These are phyloP conservation scores for Oncorhynchus tshawytscha DNA, from an alignment of 2,113 vertebrate species.

Conservation along the genomic window DNA sequence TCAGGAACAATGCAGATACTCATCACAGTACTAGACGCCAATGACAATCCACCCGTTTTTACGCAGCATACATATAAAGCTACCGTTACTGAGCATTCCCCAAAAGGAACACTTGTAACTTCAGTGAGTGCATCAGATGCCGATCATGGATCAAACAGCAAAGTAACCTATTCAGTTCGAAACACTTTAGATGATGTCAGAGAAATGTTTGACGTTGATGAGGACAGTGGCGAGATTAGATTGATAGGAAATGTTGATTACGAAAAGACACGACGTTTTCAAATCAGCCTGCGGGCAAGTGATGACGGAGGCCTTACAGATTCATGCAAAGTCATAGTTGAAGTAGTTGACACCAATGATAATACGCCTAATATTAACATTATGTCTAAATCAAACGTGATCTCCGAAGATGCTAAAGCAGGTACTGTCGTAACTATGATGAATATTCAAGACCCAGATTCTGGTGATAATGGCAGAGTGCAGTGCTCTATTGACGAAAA, in stretches of 20 bases:
- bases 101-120: conserved; percentile 33
- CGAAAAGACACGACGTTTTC: conserved; percentile 62
- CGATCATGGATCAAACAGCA: conserved; percentile 70
- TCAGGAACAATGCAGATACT: conserved; percentile 38
- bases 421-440: conserved; percentile 54
- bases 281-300: conserved; percentile 67
- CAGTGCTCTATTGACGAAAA: conserved; percentile 36
- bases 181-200: conserved; percentile 28
- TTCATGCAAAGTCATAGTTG: conserved; percentile 68
- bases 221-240: conserved; percentile 60
- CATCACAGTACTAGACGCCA: conserved; percentile 51
- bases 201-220: conserved; percentile 64
- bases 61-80: conserved; percentile 55
- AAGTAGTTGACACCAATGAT: conserved; percentile 74
- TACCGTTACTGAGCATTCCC: conserved; percentile 55
- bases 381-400: conserved; percentile 48
- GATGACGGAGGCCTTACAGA: conserved; percentile 64
- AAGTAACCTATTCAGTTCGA: conserved; percentile 69
- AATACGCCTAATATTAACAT: conserved; percentile 70
- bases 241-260: conserved; percentile 67
- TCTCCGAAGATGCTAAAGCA: conserved; percentile 52
- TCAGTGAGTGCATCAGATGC: conserved; percentile 69
- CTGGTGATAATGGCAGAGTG: conserved; percentile 54
- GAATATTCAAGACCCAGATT: conserved; percentile 60
- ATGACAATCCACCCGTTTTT: conserved; percentile 64